Conservation (phyloP, 2,113 vertebrate genomes). For the Gambusia affinis region DNA sequence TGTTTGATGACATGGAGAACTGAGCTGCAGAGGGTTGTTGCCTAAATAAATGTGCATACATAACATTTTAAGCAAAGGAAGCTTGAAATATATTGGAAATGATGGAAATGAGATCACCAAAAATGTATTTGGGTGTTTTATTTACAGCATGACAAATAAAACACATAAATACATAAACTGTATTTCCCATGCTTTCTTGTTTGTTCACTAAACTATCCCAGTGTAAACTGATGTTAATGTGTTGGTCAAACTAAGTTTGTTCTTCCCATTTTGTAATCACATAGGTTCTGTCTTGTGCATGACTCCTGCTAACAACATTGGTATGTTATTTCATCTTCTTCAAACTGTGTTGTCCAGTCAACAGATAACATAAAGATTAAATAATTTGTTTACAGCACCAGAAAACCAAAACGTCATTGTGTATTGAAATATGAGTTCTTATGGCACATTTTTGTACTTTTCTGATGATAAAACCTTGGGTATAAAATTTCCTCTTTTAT, state of each 20-base stretch:
- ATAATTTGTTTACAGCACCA: conserved; percentile 13
- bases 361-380: conserved; percentile 23
- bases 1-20: too few species aligned
- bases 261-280: conserved; percentile 36
- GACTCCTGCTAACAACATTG: conserved; percentile 62
- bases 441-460: conserved; percentile 10
- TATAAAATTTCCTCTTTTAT: conserved; percentile 13
- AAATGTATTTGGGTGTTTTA: too few species aligned
- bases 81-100: too few species aligned
- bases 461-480: background rate
- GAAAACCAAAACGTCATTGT: conserved; percentile 3
- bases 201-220: too few species aligned
- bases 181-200: too few species aligned
- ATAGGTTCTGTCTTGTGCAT: conserved; percentile 76
- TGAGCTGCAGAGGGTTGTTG: too few species aligned
- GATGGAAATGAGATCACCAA: too few species aligned
- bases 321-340: conserved; percentile 58
- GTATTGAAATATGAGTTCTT: background rate
- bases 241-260: conserved; percentile 34
- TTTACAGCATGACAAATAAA: too few species aligned
- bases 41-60: too few species aligned
- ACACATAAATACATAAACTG: too few species aligned
- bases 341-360: conserved; percentile 16
- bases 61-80: too few species aligned
- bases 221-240: too few species aligned